Evolutionary conservation across 2,888 invertebrate genomes (phyloP).

Genomic region (Spilarctia lutea): DNA sequence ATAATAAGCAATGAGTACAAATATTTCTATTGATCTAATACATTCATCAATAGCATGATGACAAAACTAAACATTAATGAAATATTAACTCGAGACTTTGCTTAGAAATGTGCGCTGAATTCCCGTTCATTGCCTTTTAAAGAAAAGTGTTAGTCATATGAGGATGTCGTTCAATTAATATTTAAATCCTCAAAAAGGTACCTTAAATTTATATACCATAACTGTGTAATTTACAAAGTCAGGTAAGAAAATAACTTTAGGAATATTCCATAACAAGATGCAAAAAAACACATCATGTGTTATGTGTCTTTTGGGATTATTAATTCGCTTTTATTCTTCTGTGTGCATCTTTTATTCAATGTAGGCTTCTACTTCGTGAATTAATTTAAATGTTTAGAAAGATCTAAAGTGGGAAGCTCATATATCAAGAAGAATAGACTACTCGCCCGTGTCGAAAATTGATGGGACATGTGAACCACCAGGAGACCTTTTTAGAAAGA

Average conservation of each 20-base stretch:
- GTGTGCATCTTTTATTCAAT: too few relatives aligned
- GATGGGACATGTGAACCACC: too few relatives aligned
- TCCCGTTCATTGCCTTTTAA: not conserved
- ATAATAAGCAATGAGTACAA: conserved; percentile 36
- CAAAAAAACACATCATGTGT: not conserved
- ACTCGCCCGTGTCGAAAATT: too few relatives aligned
- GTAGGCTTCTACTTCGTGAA: too few relatives aligned
- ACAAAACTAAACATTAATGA: not conserved
- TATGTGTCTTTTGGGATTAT: not conserved
- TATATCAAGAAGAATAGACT: too few relatives aligned
- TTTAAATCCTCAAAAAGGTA: not conserved
- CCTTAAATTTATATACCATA: not conserved
- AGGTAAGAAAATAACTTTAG: not conserved
- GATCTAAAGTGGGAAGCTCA: too few relatives aligned
- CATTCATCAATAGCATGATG: conserved; percentile 39
- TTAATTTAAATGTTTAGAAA: too few relatives aligned
- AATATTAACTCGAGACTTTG: not conserved
- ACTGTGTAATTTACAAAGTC: not conserved
- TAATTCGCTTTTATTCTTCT: too few relatives aligned
- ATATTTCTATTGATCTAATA: conserved; percentile 28
- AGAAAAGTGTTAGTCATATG: not conserved
- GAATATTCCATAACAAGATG: not conserved
- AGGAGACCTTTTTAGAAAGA: too few relatives aligned
- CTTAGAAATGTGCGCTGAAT: not conserved
- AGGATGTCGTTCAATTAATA: not conserved